phyloP scores from a whole-genome alignment of 2,888 invertebrate genomes.

The Nezara viridula region DNA sequence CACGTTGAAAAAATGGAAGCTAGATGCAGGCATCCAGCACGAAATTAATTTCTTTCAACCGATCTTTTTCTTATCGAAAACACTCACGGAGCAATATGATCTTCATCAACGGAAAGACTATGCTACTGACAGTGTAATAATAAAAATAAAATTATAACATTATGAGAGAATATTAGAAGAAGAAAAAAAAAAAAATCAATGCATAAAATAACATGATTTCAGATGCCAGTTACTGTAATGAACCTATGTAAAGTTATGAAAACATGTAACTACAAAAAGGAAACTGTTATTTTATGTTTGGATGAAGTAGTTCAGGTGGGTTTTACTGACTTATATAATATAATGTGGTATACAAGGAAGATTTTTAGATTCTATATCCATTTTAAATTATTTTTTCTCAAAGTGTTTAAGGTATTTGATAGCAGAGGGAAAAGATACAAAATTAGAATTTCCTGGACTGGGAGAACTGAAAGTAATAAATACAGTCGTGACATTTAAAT shows the following conservation, averaged over 20 bases:
- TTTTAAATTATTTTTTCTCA: background rate
- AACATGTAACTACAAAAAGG: constrained; percentile 55
- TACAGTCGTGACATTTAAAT: constrained; percentile 1
- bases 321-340: background rate
- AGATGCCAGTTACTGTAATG: constrained; percentile 57
- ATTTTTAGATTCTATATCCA: background rate
- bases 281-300: constrained; percentile 58
- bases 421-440: constrained; percentile 26
- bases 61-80: constrained; percentile 59
- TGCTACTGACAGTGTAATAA: constrained; percentile 59
- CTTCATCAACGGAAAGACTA: constrained; percentile 62
- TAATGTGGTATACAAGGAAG: background rate
- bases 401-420: constrained; percentile 49
- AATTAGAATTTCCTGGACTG: constrained; percentile 40
- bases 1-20: constrained; percentile 60
- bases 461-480: constrained; percentile 33
- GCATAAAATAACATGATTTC: background rate
- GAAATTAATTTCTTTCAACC: constrained; percentile 57
- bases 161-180: background rate
- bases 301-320: constrained; percentile 60
- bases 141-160: background rate
- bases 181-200: background rate
- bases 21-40: constrained; percentile 60
- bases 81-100: constrained; percentile 59
- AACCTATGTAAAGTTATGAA: constrained; percentile 45